Percentiles rank a stretch among this genome's conserved stretches.
These are phyloP conservation scores for Symphodus melops DNA, from an alignment of 2,113 vertebrate species.

Conservation along the genomic window DNA sequence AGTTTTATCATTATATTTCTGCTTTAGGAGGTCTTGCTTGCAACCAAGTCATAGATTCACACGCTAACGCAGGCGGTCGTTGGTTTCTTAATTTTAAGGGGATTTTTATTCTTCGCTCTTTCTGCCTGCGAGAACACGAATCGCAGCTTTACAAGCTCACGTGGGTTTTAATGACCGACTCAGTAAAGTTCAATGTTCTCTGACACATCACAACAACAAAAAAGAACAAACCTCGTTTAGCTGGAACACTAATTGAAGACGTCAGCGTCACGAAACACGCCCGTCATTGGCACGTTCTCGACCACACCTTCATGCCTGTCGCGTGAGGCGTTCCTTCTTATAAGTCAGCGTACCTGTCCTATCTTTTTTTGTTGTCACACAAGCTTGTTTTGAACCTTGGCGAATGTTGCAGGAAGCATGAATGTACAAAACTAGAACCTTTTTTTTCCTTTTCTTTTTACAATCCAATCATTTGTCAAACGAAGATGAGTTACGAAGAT, in stretches of 20 bases:
- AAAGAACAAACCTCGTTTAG: not conserved
- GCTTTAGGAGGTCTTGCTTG: not conserved
- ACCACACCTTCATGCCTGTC: slow-evolving; percentile 18
- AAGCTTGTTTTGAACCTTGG: no score
- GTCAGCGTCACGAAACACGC: not conserved
- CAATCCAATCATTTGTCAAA: not conserved
- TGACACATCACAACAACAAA: not conserved
- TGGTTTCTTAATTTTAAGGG: not conserved
- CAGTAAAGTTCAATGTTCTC: not conserved
- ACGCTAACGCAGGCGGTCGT: not conserved
- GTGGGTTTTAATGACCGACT: not conserved
- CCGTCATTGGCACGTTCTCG: not conserved
- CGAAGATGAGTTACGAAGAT: not conserved
- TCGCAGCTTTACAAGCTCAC: not conserved
- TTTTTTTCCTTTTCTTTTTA: no score
- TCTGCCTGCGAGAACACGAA: not conserved
- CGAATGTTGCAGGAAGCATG: no score
- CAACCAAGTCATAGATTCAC: not conserved
- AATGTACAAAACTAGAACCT: no score
- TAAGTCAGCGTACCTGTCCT: no score
- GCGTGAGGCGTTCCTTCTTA: not conserved
- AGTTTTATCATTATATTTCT: not conserved
- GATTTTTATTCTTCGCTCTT: not conserved
- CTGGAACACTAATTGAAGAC: not conserved
- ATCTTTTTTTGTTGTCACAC: no score